These are phyloP conservation scores for Gymnoscelis rufifasciata DNA, from an alignment of 2,888 invertebrate genomes.

Conservation along the genomic window DNA sequence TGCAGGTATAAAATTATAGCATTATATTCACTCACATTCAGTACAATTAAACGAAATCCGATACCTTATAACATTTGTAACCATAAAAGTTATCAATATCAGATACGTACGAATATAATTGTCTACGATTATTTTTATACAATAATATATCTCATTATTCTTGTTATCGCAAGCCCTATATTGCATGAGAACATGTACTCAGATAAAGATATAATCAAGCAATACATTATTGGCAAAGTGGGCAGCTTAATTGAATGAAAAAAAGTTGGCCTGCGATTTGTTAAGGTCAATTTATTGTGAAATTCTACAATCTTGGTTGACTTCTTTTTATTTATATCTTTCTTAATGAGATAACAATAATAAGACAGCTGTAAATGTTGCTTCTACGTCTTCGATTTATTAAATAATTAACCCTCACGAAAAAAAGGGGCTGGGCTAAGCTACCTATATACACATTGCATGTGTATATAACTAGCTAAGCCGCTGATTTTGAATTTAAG, in stretches of 20 bases:
- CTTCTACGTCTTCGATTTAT: too few species aligned
- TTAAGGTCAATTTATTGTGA: slow-evolving; percentile 16
- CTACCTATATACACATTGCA: too few species aligned
- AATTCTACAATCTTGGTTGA: not conserved
- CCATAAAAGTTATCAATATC: slow-evolving; percentile 1
- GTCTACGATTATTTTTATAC: slow-evolving; percentile 26
- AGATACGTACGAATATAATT: slow-evolving; percentile 15
- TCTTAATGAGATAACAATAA: too few species aligned
- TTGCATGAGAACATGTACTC: not conserved
- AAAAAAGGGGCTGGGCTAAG: too few species aligned
- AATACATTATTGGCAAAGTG: slow-evolving; percentile 12
- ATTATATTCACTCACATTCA: not conserved
- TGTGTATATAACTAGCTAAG: too few species aligned
- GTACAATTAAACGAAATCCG: not conserved
- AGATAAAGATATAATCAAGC: slow-evolving; percentile 18
- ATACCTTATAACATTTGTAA: not conserved
- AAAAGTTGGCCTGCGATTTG: slow-evolving; percentile 11
- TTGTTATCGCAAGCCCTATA: slow-evolving; percentile 10
- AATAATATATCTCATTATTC: slow-evolving; percentile 11
- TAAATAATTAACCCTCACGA: too few species aligned
- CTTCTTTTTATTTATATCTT: not conserved
- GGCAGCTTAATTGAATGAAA: slow-evolving; percentile 17
- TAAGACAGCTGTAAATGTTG: too few species aligned
- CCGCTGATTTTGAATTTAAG: too few species aligned
- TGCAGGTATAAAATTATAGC: too few species aligned